Conservation (phyloP, 2,797 vertebrate species). For the Cyclura pinguis region DNA sequence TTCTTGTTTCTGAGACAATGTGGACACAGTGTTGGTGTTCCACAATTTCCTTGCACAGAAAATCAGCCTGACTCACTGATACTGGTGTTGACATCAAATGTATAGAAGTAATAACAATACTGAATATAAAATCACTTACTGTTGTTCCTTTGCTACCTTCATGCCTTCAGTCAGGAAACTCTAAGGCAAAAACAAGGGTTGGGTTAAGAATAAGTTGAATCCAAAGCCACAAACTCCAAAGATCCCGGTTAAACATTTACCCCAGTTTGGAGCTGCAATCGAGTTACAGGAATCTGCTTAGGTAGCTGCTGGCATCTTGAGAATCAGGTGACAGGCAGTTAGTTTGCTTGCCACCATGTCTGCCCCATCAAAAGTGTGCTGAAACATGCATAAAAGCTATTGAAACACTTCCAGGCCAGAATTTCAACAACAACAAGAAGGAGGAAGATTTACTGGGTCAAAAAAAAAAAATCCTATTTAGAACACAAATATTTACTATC, state of each 20-base stretch:
- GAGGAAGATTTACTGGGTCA: constrained; percentile 60
- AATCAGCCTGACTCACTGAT: neutral
- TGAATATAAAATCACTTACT: constrained; percentile 70
- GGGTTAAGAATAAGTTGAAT: constrained; percentile 77
- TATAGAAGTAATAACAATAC: constrained; percentile 45
- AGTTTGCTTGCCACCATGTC: constrained; percentile 31
- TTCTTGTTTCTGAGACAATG: neutral
- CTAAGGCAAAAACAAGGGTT: constrained; percentile 64
- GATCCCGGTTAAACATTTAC: constrained; percentile 82
- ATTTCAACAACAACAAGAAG: constrained; percentile 47
- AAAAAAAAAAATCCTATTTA: constrained; percentile 51
- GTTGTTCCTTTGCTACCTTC: constrained; percentile 58
- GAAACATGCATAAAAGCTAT: constrained; percentile 61
- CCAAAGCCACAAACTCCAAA: constrained; percentile 63
- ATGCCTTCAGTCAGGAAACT: constrained; percentile 53
- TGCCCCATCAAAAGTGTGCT: neutral
- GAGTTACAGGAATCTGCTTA: constrained; percentile 65
- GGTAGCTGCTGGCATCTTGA: constrained; percentile 70
- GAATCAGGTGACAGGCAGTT: constrained; percentile 46
- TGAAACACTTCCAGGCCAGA: constrained; percentile 31
- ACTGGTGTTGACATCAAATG: neutral
- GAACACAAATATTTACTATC: constrained; percentile 68
- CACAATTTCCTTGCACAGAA: constrained; percentile 19
- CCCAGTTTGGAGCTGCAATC: constrained; percentile 63
- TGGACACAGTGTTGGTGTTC: neutral